Evolutionary conservation across 2,888 invertebrate species (phyloP), one percentile per base, ranked within the genome.

Genomic region (Chaetogeoica ovagalla): DNA sequence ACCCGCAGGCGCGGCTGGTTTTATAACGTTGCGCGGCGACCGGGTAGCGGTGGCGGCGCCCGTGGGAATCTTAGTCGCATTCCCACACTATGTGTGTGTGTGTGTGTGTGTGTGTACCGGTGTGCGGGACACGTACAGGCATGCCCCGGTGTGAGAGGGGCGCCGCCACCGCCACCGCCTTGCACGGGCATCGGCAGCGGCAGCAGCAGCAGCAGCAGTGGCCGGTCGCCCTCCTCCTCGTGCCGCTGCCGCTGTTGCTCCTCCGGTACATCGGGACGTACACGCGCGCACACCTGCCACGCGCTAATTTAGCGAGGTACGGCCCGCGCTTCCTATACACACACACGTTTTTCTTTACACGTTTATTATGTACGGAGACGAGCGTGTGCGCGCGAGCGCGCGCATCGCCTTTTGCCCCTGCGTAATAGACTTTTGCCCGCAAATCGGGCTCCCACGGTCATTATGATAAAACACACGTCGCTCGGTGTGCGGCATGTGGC

Each of bases 281-380:
- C 79, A 79, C 79, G 79, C 79, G 79, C 79, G 79, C 79, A 79
- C 79, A 79, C 79, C 79, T 79, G 79, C 79, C 79, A 79, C 79
- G 79, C 79, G 79, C 79, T 79, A 79, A 79, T 79, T 79, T 71
- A 79, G 48, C 11, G 70, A 79, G 71, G 79, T 71, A 65, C 79
- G 70, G 69, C 71, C 52, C 79, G 79, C 79, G 77, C 79, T 39
- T 19, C 52, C 8, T 30, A 11, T 15, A 15, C 70, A 23, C 37
- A n/a, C 21, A 11, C 37, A 19, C 52, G 43, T 13, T 3, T 48
- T 13, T 48, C 59, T 39, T 17, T 30, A 30, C 30, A 17, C 48
- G 1, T 48, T 7, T 17, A 11, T 11, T 48, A 48, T 6, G 1
- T n/a, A 48, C 23, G 37, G 19, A 68, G 23, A n/a, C 68, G 69